Conservation (phyloP, 2,888 invertebrate genomes). For the Gandaritis pyraliata region DNA sequence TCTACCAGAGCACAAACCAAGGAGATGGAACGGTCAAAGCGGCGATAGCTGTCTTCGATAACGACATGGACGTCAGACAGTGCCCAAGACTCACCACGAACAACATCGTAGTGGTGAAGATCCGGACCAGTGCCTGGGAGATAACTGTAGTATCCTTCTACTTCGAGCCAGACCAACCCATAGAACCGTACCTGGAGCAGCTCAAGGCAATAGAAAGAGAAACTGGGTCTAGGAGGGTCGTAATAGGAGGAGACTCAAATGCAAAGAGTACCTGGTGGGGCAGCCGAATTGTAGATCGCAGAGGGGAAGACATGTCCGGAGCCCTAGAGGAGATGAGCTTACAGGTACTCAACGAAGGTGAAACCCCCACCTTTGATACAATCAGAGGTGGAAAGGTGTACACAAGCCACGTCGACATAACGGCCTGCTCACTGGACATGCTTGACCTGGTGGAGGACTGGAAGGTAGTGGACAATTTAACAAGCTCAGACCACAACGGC, state of each 20-base stretch:
- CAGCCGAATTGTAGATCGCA: too few relatives aligned
- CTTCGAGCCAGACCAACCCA: background rate
- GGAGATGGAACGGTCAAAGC: background rate
- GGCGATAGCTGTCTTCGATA: background rate
- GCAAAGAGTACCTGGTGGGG: too few relatives aligned
- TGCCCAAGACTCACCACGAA: too few relatives aligned
- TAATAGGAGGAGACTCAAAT: too few relatives aligned
- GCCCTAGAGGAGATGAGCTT: background rate
- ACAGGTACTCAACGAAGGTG: too few relatives aligned
- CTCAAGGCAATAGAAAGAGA: background rate
- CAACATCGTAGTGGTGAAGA: too few relatives aligned
- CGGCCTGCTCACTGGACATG: background rate
- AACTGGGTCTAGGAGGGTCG: too few relatives aligned
- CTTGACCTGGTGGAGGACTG: background rate
- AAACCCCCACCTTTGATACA: background rate
- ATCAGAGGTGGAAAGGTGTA: background rate
- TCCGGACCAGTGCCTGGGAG: too few relatives aligned
- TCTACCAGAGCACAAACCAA: too few relatives aligned
- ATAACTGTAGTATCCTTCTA: background rate
- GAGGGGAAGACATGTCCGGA: background rate
- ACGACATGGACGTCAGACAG: too few relatives aligned
- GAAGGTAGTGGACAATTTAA: background rate
- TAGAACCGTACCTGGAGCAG: background rate
- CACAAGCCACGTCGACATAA: background rate
- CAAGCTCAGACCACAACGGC: background rate